These are phyloP conservation scores for Engraulis encrasicolus DNA, from an alignment of 2,113 vertebrate species.

Conservation along the genomic window DNA sequence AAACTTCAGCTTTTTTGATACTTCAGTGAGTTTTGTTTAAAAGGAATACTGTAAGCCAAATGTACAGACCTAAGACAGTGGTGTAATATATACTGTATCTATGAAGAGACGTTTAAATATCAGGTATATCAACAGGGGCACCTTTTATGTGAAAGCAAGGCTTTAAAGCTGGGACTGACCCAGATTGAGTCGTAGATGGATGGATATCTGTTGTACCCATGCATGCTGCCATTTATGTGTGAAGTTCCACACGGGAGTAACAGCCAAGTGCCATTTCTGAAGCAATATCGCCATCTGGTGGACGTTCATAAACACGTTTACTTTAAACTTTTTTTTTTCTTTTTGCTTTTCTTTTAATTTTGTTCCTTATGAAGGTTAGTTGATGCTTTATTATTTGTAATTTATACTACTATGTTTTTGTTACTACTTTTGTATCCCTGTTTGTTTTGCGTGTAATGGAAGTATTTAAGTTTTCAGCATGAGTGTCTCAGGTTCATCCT, in stretches of 20 bases:
- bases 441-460: neutral
- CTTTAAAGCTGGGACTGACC: neutral
- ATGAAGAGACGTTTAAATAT: neutral
- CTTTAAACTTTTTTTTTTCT: neutral
- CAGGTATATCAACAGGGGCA: neutral
- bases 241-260: neutral
- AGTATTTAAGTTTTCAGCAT: conserved; percentile 20
- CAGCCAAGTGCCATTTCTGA: conserved; percentile 11
- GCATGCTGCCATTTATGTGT: neutral
- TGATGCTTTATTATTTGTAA: conserved; percentile 11
- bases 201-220: neutral
- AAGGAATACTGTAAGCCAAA: neutral
- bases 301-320: neutral
- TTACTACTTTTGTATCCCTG: neutral
- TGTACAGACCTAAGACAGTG: neutral
- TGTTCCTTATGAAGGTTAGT: neutral
- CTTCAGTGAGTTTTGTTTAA: neutral
- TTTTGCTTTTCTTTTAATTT: neutral
- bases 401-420: neutral
- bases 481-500: conserved; percentile 12
- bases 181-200: neutral
- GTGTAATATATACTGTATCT: neutral
- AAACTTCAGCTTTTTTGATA: neutral
- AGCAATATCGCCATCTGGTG: neutral
- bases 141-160: neutral